Conservation (phyloP, 92 coral and sea anemone genomes). For the Porites evermanni region DNA sequence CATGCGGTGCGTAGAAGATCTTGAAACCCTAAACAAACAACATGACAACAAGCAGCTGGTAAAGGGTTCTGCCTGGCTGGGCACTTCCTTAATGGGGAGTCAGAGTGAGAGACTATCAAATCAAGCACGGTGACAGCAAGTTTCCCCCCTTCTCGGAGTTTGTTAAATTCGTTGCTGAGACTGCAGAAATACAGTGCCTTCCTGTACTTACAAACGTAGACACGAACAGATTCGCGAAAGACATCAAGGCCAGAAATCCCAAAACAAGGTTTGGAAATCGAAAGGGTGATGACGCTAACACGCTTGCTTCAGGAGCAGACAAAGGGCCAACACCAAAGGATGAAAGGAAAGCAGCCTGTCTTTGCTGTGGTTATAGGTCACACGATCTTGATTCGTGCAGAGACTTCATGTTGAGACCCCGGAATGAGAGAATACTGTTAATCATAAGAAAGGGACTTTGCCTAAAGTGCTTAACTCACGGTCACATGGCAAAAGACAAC, state of each 20-base stretch:
- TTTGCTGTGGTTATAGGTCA: conserved; percentile 35
- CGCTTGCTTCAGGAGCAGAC: conserved; percentile 29
- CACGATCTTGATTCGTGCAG: conserved; percentile 49
- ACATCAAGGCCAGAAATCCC: conserved; percentile 9
- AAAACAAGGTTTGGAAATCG: conserved; percentile 23
- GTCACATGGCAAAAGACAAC: conserved; percentile 60
- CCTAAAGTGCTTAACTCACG: conserved; percentile 49
- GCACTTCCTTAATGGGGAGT: conserved; percentile 69
- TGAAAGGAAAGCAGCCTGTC: conserved; percentile 33
- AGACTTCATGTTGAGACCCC: conserved; percentile 29
- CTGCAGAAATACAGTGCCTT: conserved; percentile 60
- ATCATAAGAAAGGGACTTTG: conserved; percentile 64
- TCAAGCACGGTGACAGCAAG: conserved; percentile 49
- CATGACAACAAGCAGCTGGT: conserved; percentile 62
- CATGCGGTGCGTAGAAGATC: conserved; percentile 63
- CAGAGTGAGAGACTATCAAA: conserved; percentile 55
- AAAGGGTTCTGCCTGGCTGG: conserved; percentile 63
- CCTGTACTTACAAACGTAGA: conserved; percentile 61
- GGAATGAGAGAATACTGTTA: conserved; percentile 38
- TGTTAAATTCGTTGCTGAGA: conserved; percentile 55
- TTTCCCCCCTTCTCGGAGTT: conserved; percentile 66
- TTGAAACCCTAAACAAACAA: conserved; percentile 55
- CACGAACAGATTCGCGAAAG: conserved; percentile 14
- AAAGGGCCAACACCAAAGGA: conserved; percentile 12
- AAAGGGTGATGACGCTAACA: conserved; percentile 18